These are phyloP conservation scores for Atta cephalotes DNA, from an alignment of 1,140 invertebrate species.

Conservation along the genomic window DNA sequence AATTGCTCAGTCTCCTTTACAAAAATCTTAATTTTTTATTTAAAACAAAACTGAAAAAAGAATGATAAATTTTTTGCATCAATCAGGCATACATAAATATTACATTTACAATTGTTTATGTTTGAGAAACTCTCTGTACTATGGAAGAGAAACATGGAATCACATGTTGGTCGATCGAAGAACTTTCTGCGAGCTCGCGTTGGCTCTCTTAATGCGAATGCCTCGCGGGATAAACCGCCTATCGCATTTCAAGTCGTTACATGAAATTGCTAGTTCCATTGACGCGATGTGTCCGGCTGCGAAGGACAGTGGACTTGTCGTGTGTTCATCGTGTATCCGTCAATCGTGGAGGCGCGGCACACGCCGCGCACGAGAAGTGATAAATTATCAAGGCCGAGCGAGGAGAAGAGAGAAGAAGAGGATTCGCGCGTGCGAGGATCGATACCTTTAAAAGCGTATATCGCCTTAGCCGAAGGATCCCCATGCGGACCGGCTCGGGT, in stretches of 20 bases:
- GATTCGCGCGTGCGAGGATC: slow-evolving; percentile 66
- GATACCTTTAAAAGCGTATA: slow-evolving; percentile 77
- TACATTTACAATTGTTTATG: background rate
- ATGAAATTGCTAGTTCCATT: slow-evolving; percentile 53
- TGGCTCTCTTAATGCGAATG: background rate
- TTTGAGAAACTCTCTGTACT: slow-evolving; percentile 15
- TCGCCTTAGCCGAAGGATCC: slow-evolving; percentile 75
- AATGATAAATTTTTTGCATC: background rate
- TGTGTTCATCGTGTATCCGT: slow-evolving; percentile 33
- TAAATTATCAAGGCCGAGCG: slow-evolving; percentile 69
- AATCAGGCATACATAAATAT: background rate
- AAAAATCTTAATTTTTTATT: background rate
- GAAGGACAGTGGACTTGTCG: slow-evolving; percentile 44
- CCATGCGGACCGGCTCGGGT: slow-evolving; percentile 77
- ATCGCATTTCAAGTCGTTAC: slow-evolving; percentile 44
- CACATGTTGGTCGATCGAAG: slow-evolving; percentile 1
- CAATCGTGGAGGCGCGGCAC: slow-evolving; percentile 20
- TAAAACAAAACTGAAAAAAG: background rate
- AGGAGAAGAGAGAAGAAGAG: slow-evolving; percentile 42
- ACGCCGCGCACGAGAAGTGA: slow-evolving; percentile 35
- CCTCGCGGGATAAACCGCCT: slow-evolving; percentile 22
- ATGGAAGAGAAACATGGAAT: background rate
- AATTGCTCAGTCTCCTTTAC: background rate
- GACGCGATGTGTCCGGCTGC: slow-evolving; percentile 47
- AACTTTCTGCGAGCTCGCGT: background rate